Evolutionary conservation across 30 jellyfish, hydroid and myxozoan genomes (phyloP).

Genomic region (Cassiopea andromeda): DNA sequence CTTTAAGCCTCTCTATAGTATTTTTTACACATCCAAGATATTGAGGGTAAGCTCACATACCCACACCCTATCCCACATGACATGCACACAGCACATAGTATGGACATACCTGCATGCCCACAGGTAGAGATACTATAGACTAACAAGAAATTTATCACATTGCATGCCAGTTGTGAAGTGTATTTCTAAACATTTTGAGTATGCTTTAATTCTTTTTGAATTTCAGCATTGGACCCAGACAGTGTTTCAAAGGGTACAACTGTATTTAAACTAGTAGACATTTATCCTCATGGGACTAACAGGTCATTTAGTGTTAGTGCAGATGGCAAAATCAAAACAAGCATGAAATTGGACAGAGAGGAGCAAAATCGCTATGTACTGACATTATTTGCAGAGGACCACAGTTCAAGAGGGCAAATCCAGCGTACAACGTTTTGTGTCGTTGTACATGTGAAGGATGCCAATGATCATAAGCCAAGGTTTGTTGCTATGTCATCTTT

Average conservation of each 20-base stretch:
- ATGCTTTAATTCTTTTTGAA: not conserved
- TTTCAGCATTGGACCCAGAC: slow-evolving; percentile 69
- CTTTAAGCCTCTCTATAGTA: too few species aligned
- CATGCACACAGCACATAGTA: too few species aligned
- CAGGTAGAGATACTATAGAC: too few species aligned
- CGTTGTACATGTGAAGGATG: slow-evolving; percentile 60
- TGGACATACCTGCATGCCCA: too few species aligned
- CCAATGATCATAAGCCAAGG: slow-evolving; percentile 74
- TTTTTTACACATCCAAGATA: too few species aligned
- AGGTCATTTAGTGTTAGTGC: slow-evolving; percentile 16
- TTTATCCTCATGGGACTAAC: slow-evolving; percentile 4
- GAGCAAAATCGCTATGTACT: slow-evolving; percentile 32
- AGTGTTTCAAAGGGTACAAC: slow-evolving; percentile 63
- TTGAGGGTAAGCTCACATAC: too few species aligned
- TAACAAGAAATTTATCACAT: too few species aligned
- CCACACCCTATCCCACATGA: too few species aligned
- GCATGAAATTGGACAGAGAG: slow-evolving; percentile 38
- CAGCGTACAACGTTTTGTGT: slow-evolving; percentile 58
- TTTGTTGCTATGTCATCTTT: not conserved
- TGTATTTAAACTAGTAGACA: slow-evolving; percentile 35
- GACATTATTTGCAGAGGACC: slow-evolving; percentile 67
- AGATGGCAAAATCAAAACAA: slow-evolving; percentile 36
- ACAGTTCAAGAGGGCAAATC: not conserved
- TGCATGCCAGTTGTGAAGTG: too few species aligned
- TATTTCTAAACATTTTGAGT: too few species aligned